Evolutionary conservation across 2,888 invertebrate genomes (phyloP).

Genomic region (Leucania comma): DNA sequence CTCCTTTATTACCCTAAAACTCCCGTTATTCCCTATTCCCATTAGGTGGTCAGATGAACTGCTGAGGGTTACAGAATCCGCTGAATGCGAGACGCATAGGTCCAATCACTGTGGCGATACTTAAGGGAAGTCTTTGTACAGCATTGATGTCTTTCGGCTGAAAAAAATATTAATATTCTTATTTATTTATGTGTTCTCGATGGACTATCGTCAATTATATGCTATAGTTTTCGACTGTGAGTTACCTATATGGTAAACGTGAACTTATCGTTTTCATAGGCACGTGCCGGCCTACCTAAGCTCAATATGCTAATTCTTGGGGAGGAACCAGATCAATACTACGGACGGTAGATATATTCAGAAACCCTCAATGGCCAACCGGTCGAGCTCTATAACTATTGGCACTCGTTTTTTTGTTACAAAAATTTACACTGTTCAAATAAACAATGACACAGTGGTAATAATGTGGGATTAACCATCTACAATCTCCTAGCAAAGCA

Average conservation of each 20-base stretch:
- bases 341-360: constrained; percentile 17
- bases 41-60: too few relatives aligned
- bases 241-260: not conserved
- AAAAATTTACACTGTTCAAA: not conserved
- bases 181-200: too few relatives aligned
- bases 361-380: not conserved
- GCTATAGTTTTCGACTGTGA: not conserved
- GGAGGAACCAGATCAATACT: constrained; percentile 35
- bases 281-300: not conserved
- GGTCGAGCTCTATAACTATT: not conserved
- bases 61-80: too few relatives aligned
- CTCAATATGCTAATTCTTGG: constrained; percentile 26
- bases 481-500: too few relatives aligned
- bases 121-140: too few relatives aligned
- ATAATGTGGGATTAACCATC: not conserved
- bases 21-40: too few relatives aligned
- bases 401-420: not conserved
- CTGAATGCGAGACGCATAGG: too few relatives aligned
- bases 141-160: too few relatives aligned
- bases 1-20: too few relatives aligned
- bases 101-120: too few relatives aligned
- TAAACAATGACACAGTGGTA: not conserved
- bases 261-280: not conserved
- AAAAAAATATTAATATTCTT: too few relatives aligned
- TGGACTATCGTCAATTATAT: too few relatives aligned